Conservation (phyloP, 2,888 invertebrate genomes). For the Trissolcus brochymenae region DNA sequence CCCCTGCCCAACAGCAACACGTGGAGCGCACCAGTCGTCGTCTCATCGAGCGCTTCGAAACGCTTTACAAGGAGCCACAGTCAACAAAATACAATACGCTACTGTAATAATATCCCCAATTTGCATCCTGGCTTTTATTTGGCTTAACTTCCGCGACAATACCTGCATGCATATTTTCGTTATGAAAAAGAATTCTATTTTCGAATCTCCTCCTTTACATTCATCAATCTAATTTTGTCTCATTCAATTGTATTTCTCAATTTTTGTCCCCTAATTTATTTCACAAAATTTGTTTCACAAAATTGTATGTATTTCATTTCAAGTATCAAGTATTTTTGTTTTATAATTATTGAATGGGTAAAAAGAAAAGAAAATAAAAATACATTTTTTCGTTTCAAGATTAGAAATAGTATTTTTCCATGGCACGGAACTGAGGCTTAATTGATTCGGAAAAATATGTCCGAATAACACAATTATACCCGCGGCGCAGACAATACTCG, state of each 20-base stretch:
- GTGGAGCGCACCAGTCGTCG: slow-evolving; percentile 53
- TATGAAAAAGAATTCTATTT: no score
- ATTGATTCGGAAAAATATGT: slow-evolving; percentile 57
- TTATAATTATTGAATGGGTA: no score
- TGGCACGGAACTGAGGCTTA: slow-evolving; percentile 48
- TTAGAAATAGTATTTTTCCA: slow-evolving; percentile 30
- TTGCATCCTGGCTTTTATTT: not conserved
- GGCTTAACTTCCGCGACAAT: no score
- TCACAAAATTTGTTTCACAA: no score
- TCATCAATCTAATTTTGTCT: no score
- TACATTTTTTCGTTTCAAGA: slow-evolving; percentile 5
- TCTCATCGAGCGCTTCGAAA: slow-evolving; percentile 36
- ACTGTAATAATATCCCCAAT: slow-evolving; percentile 24
- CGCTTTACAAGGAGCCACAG: slow-evolving; percentile 47
- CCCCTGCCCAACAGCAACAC: slow-evolving; percentile 55
- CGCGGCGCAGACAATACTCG: slow-evolving; percentile 46
- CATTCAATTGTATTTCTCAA: no score
- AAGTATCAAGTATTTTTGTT: no score
- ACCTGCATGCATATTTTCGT: no score
- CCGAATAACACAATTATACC: slow-evolving; percentile 59
- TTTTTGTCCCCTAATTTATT: no score
- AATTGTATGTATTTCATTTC: no score
- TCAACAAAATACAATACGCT: slow-evolving; percentile 17
- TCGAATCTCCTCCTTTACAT: no score
- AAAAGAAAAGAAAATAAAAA: no score